Evolutionary conservation across 1,140 invertebrate genomes (phyloP).

Genomic region (Ganaspis sp.): DNA sequence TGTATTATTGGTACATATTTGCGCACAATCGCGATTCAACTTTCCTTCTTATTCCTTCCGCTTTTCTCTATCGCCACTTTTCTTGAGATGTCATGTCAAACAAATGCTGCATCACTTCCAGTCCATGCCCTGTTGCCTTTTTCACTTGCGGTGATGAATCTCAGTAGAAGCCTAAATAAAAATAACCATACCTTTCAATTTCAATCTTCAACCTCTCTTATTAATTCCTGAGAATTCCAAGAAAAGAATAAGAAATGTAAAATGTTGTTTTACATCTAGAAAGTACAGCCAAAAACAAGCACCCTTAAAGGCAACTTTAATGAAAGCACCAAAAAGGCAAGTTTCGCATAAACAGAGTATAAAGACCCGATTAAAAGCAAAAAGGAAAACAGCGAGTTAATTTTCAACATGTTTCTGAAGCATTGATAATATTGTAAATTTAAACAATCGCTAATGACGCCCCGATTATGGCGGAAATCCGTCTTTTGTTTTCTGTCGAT

Average conservation of each 20-base stretch:
- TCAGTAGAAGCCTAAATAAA: background rate
- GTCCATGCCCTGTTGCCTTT: slow-evolving; percentile 3
- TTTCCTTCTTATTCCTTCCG: background rate
- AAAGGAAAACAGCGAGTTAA: background rate
- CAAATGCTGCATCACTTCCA: slow-evolving; percentile 12
- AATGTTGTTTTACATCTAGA: too few species aligned
- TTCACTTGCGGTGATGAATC: background rate
- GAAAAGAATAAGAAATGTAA: too few species aligned
- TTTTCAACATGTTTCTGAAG: background rate
- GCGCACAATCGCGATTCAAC: slow-evolving; percentile 1
- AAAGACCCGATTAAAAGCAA: too few species aligned
- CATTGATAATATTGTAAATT: background rate
- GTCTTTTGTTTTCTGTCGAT: slow-evolving; percentile 7
- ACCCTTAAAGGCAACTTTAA: too few species aligned
- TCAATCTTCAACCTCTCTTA: background rate
- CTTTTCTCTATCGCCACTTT: background rate
- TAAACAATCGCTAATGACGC: background rate
- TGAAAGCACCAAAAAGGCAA: too few species aligned
- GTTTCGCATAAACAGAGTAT: too few species aligned
- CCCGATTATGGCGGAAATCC: background rate
- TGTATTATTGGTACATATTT: slow-evolving; percentile 25
- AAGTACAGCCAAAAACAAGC: too few species aligned
- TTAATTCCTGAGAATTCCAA: too few species aligned
- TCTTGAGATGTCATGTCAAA: background rate
- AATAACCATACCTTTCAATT: background rate